These are phyloP conservation scores for Corythornis vintsioides DNA, from an alignment of 2,113 vertebrate genomes.

Conservation along the genomic window DNA sequence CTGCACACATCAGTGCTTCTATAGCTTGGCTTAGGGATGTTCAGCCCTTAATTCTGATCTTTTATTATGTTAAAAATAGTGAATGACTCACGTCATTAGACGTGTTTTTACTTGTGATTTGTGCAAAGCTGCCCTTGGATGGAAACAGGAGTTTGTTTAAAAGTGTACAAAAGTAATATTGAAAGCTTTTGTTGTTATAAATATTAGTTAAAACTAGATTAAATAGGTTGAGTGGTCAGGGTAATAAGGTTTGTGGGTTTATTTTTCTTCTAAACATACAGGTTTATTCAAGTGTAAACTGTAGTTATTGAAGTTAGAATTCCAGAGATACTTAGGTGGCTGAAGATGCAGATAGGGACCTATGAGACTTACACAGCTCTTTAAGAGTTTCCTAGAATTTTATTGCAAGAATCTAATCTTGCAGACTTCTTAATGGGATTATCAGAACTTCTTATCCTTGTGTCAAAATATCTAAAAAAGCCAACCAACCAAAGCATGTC, in stretches of 20 bases:
- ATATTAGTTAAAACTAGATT: background rate
- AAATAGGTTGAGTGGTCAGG: background rate
- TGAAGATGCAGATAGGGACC: background rate
- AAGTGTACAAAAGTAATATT: background rate
- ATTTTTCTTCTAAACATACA: background rate
- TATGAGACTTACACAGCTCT: background rate
- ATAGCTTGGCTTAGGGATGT: background rate
- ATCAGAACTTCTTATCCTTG: background rate
- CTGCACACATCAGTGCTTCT: background rate
- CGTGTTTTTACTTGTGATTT: constrained; percentile 50
- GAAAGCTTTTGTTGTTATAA: background rate
- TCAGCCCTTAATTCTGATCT: constrained; percentile 37
- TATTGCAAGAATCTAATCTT: background rate
- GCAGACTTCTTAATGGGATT: background rate
- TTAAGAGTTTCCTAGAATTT: background rate
- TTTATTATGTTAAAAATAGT: constrained; percentile 61
- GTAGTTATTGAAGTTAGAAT: background rate
- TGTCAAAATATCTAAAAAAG: background rate
- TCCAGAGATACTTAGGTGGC: background rate
- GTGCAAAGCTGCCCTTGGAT: constrained; percentile 4
- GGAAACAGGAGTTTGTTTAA: background rate
- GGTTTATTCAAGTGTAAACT: background rate
- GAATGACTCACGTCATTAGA: constrained; percentile 35
- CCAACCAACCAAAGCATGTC: background rate
- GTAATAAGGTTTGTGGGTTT: background rate